Conservation (phyloP, 2,888 invertebrate genomes). For the Heterodera filipjevi region DNA sequence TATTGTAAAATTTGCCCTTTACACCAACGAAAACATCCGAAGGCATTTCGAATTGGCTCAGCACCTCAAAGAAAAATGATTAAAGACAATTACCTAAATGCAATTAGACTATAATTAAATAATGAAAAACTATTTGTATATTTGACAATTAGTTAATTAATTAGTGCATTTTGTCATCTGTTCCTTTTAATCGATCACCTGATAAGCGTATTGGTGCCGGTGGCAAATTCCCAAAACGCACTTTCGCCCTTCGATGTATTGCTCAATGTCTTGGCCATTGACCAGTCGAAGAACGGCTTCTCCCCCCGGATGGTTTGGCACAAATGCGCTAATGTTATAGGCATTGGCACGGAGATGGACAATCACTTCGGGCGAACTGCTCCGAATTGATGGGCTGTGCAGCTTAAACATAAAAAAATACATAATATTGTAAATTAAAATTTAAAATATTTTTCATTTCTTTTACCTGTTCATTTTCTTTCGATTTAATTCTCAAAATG, state of each 20-base stretch:
- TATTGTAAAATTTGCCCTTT: background rate
- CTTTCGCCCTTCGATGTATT: background rate
- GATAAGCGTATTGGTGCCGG: slow-evolving; percentile 1
- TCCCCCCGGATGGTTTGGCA: slow-evolving; percentile 14
- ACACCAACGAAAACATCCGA: background rate
- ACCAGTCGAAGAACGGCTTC: background rate
- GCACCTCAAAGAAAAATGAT: background rate
- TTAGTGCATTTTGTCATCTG: too few species aligned
- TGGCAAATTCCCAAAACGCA: slow-evolving; percentile 13
- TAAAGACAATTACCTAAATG: background rate
- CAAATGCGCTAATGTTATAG: background rate
- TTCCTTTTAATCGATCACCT: slow-evolving; percentile 1
- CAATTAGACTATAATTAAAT: background rate
- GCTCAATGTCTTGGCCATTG: slow-evolving; percentile 5
- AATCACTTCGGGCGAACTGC: background rate
- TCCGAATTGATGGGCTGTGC: too few species aligned
- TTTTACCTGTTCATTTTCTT: too few species aligned
- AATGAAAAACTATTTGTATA: too few species aligned
- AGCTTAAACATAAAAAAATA: too few species aligned
- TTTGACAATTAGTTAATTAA: too few species aligned
- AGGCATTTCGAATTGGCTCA: background rate
- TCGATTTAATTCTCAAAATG: too few species aligned
- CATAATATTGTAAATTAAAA: too few species aligned
- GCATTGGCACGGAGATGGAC: slow-evolving; percentile 7
- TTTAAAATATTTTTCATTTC: too few species aligned